Base-by-base conservation (phyloP, 1,140 invertebrate species). In the Drosophila albomicans region DNA sequence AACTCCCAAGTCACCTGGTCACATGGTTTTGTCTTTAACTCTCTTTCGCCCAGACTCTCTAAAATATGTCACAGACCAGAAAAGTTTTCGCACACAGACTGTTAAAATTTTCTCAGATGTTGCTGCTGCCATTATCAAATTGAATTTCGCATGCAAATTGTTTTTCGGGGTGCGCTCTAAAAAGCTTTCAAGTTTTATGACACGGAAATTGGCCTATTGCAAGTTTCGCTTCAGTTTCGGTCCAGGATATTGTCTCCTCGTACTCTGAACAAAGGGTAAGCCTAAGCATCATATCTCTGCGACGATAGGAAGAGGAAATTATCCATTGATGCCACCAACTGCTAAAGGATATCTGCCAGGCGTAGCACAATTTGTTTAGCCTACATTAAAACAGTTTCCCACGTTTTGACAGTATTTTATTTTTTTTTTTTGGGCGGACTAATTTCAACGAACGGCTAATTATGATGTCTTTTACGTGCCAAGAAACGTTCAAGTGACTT, bases 131-230 rank as follows among this genome's bases (percentile, higher is more conserved):
- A 87, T 84, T 87, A 85, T 88, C 70, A 88, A 88, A 88, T 88
- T 88, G 81, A 88, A 88, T 88, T 89, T 82, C 70, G 70, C 78
- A 89, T 84, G 84, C 85, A 87, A 87, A 87, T 89, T 87, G 84
- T 87, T 87, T 87, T 87, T 62, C 32, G 35, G 35, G 84, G 75
- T 41, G 35, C 11, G 71, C 63, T 82, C 65, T 46, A 46, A 76
- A 91, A 91, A 87, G 87, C 87, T 91, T 91, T 90, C 66, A 91
- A 90, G 87, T 90, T 90, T 82, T 90, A 91, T 90, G 77, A 75
- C 87, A 91, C 82, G 87, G 87, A 90, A 90, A 90, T 90, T 90
- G 87, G 87, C 82, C 79, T 69, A 80, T 82, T 46, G 71, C 65
- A 82, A 82, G 71, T 75, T 86, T 66, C 54, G 69, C 77, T 70